Evolutionary conservation across 37 sponge, comb jelly and placozoan genomes (phyloP).

Genomic region (Mnemiopsis leidyi): DNA sequence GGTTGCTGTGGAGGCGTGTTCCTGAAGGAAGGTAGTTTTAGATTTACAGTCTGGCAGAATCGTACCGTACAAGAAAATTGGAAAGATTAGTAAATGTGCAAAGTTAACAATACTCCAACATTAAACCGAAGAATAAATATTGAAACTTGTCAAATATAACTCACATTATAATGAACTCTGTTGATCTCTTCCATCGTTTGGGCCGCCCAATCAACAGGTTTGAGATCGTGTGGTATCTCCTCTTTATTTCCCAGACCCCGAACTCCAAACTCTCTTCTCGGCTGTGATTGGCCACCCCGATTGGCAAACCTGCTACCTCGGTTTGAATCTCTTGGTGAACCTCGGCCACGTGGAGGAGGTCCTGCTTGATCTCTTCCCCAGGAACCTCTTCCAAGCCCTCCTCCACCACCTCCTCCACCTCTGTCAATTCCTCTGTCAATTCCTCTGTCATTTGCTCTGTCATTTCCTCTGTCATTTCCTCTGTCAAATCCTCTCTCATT

Average conservation of each 20-base stretch:
- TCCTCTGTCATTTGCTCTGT: too few relatives aligned
- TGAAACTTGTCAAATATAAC: not conserved
- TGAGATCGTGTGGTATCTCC: slow-evolving; percentile 46
- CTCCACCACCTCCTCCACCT: not conserved
- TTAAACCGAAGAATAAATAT: not conserved
- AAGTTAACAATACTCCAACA: too few relatives aligned
- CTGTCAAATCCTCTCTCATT: too few relatives aligned
- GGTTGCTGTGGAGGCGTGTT: not conserved
- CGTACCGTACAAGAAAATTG: too few relatives aligned
- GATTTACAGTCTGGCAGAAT: too few relatives aligned
- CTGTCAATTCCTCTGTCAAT: too few relatives aligned
- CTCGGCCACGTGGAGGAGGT: not conserved
- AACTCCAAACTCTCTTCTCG: not conserved
- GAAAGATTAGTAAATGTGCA: too few relatives aligned
- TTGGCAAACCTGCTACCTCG: not conserved
- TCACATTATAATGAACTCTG: slow-evolving; percentile 32
- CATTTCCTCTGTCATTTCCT: too few relatives aligned
- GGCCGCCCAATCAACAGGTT: slow-evolving; percentile 3
- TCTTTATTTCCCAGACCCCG: slow-evolving; percentile 49
- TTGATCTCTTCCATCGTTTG: not conserved
- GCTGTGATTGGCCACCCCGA: not conserved
- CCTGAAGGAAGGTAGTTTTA: too few relatives aligned
- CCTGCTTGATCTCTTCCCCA: not conserved
- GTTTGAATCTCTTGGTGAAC: not conserved
- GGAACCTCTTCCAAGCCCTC: not conserved